phyloP scores from a whole-genome alignment of 2,797 vertebrate species.

The Tapera naevia region DNA sequence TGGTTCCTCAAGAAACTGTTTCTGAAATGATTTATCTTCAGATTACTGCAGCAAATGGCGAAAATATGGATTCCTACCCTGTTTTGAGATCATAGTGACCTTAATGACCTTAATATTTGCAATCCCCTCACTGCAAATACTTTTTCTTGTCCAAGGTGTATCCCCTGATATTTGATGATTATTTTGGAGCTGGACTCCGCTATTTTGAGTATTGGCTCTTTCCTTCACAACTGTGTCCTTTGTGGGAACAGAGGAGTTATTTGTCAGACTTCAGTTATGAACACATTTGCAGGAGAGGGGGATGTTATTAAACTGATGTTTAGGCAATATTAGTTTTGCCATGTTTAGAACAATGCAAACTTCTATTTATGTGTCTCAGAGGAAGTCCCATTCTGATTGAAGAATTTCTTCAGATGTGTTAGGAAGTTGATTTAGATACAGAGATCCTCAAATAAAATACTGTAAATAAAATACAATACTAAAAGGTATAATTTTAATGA shows the following conservation, averaged over 20 bases:
- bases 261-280: conserved; percentile 44
- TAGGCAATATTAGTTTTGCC: background rate
- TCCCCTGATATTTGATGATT: conserved; percentile 55
- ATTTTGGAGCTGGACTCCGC: conserved; percentile 32
- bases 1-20: conserved; percentile 14
- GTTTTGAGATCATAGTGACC: conserved; percentile 59
- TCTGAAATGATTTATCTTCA: conserved; percentile 43
- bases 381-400: background rate
- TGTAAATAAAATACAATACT: background rate
- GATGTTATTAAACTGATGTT: background rate
- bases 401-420: background rate
- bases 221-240: conserved; percentile 14
- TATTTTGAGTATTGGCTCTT: conserved; percentile 53
- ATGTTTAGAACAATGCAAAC: background rate
- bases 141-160: conserved; percentile 39
- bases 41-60: conserved; percentile 22
- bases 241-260: conserved; percentile 29
- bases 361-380: background rate
- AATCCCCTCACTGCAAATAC: conserved; percentile 44
- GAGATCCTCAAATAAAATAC: background rate
- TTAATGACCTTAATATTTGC: conserved; percentile 57
- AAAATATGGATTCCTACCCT: conserved; percentile 37
- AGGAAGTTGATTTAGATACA: background rate
- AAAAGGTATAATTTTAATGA: background rate
- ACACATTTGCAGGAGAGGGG: background rate